These are phyloP conservation scores for Eulithis prunata DNA, from an alignment of 2,888 invertebrate genomes.

Conservation along the genomic window DNA sequence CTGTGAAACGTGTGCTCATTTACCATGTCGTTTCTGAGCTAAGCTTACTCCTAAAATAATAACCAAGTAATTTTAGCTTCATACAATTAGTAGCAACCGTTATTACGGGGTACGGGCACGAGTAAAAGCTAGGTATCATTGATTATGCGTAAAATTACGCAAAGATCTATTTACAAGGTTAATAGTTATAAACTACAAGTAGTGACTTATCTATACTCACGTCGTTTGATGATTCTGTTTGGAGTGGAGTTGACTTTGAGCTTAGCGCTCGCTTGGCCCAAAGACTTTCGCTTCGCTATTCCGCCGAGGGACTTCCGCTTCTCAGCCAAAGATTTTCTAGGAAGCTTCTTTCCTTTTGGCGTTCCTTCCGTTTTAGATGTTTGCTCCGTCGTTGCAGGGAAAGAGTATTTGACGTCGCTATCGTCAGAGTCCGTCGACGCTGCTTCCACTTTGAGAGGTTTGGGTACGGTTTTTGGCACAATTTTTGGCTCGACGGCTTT, in stretches of 20 bases:
- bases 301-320: slow-evolving; percentile 68
- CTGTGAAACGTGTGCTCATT: no score
- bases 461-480: slow-evolving; percentile 48
- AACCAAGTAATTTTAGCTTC: no score
- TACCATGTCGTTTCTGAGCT: no score
- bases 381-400: slow-evolving; percentile 59
- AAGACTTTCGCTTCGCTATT: slow-evolving; percentile 71
- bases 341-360: slow-evolving; percentile 47
- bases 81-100: no score
- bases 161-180: no score
- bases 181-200: background rate
- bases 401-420: slow-evolving; percentile 77
- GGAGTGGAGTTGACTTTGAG: slow-evolving; percentile 55
- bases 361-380: slow-evolving; percentile 43
- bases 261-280: slow-evolving; percentile 56
- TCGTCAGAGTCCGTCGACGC: slow-evolving; percentile 74
- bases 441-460: slow-evolving; percentile 52
- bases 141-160: no score
- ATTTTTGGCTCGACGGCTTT: slow-evolving; percentile 58
- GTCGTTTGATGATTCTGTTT: slow-evolving; percentile 63
- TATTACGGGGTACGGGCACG: no score
- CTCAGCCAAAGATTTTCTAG: slow-evolving; percentile 56
- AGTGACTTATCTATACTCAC: slow-evolving; percentile 62
- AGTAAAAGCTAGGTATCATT: no score
- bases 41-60: no score